phyloP scores from a whole-genome alignment of 2,113 vertebrate species.

The Thalassarche chlororhynchos region DNA sequence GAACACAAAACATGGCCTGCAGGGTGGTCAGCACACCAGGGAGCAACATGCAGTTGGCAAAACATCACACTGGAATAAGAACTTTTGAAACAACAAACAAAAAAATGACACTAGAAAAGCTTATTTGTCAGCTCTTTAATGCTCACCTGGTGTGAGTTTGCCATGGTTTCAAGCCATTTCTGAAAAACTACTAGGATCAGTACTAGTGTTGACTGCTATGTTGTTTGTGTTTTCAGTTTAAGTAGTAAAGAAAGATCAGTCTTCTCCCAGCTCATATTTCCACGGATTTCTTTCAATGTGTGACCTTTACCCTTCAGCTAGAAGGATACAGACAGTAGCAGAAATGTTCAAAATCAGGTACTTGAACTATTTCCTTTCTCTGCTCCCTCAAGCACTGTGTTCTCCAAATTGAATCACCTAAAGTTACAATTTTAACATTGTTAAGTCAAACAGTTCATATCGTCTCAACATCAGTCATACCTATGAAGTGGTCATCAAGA shows the following conservation, averaged over 20 bases:
- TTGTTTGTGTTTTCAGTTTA: neutral
- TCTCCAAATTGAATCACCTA: neutral
- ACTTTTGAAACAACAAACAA: neutral
- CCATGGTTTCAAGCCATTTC: neutral
- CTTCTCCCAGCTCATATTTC: neutral
- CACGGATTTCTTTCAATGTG: neutral
- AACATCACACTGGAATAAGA: neutral
- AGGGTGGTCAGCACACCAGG: neutral
- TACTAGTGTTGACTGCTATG: neutral
- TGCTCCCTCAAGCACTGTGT: neutral
- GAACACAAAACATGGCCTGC: neutral
- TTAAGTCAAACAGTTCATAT: neutral
- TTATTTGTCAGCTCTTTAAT: neutral
- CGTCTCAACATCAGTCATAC: neutral
- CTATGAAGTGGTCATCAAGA: neutral
- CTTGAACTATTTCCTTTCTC: neutral
- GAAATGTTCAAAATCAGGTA: neutral
- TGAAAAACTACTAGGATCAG: neutral
- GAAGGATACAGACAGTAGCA: neutral
- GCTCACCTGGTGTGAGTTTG: neutral
- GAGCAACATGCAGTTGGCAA: neutral
- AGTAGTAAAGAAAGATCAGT: neutral
- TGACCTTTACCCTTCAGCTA: neutral
- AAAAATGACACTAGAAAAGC: neutral
- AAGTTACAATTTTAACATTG: neutral